Evolutionary conservation across 2,113 vertebrate genomes (phyloP).

Genomic region (Anarrhichthys ocellatus): DNA sequence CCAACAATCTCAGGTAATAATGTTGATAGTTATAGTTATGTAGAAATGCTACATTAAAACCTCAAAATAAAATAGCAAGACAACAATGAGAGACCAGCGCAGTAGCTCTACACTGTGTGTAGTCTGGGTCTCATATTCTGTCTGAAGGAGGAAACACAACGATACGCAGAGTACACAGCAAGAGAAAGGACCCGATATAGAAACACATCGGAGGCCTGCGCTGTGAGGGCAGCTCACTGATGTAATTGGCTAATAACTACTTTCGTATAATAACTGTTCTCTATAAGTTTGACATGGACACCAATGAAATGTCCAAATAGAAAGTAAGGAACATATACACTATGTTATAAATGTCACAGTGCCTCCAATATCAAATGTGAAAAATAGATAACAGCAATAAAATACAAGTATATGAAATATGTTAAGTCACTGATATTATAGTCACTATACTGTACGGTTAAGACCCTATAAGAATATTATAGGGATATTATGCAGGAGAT

Average conservation of each 20-base stretch:
- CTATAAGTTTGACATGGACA: not conserved
- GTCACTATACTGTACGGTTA: not conserved
- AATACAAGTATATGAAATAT: not conserved
- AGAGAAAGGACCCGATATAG: not conserved
- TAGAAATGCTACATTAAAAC: not conserved
- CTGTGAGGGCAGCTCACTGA: not conserved
- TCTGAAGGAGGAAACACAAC: not conserved
- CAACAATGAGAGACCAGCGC: not conserved
- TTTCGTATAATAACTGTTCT: not conserved
- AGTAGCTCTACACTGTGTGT: not conserved
- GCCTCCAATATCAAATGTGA: not conserved
- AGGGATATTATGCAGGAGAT: not conserved
- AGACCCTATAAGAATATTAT: not conserved
- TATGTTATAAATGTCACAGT: not conserved
- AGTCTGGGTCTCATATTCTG: not conserved
- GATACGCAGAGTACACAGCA: not conserved
- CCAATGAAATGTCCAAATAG: not conserved
- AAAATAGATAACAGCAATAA: not conserved
- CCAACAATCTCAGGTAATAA: not conserved
- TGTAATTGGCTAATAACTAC: constrained; percentile 9
- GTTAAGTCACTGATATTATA: not conserved
- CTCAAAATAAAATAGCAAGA: not conserved
- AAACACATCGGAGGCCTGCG: not conserved
- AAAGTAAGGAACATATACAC: not conserved
- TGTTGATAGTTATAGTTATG: not conserved